A percentile compares a stretch with the other conserved stretches of the same genome.
Evolutionary conservation across 2,888 invertebrate species (phyloP).

Genomic region (Epistrophe eligans): DNA sequence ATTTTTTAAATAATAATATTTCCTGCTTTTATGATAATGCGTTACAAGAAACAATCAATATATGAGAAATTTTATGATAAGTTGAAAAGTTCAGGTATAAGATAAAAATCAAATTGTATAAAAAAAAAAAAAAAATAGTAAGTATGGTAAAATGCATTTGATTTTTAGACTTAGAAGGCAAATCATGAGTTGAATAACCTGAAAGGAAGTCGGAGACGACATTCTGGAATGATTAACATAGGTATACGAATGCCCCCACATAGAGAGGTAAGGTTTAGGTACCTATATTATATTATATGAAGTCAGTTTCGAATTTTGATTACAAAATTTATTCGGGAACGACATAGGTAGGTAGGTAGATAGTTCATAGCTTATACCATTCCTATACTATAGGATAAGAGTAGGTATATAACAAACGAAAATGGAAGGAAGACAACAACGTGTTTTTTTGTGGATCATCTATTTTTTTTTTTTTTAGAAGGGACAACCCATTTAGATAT

Average conservation of each 20-base stretch:
- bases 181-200: conserved; percentile 65
- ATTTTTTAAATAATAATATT: conserved; percentile 22
- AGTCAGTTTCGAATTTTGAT: conserved; percentile 70
- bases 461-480: conserved; percentile 43
- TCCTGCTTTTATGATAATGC: conserved; percentile 69
- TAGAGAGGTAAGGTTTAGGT: not conserved
- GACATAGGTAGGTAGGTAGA: conserved; percentile 15
- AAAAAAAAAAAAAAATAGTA: too few species aligned
- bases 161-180: conserved; percentile 11
- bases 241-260: conserved; percentile 37
- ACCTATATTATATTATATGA: conserved; percentile 32
- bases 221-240: conserved; percentile 66
- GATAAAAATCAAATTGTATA: not conserved
- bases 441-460: conserved; percentile 33
- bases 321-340: conserved; percentile 55
- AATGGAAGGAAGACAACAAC: conserved; percentile 21
- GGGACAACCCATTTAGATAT: conserved; percentile 52
- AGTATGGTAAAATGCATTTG: not conserved
- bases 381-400: not conserved
- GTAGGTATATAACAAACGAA: conserved; percentile 12
- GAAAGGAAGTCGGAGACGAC: conserved; percentile 42
- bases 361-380: not conserved
- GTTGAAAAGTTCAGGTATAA: not conserved
- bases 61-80: conserved; percentile 24
- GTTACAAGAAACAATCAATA: conserved; percentile 66